Evolutionary conservation across 2,888 invertebrate species (phyloP).

Genomic region (Cinara cedri): DNA sequence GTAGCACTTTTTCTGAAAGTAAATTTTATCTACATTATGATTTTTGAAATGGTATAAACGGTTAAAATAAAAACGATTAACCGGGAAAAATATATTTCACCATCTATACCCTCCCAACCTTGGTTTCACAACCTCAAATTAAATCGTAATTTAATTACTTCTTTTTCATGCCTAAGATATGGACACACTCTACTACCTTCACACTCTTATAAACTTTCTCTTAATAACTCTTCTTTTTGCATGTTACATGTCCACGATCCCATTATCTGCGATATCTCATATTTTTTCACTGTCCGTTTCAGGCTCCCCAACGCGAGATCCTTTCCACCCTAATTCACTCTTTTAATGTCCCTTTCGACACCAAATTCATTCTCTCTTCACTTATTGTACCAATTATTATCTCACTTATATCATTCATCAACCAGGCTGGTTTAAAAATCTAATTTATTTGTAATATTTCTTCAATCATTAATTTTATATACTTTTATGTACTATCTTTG

Average conservation of each 20-base stretch:
- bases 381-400: too few species aligned
- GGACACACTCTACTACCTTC: neutral
- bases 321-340: constrained; percentile 5
- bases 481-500: neutral
- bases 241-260: neutral
- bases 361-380: too few species aligned
- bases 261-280: neutral
- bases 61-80: too few species aligned
- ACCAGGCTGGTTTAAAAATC: neutral
- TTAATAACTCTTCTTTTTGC: too few species aligned
- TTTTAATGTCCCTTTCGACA: too few species aligned
- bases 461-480: neutral
- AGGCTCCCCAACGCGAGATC: constrained; percentile 1
- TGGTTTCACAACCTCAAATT: constrained; percentile 8
- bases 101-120: neutral
- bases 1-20: too few species aligned
- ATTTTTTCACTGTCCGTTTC: neutral
- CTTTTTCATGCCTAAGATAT: neutral
- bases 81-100: constrained; percentile 4
- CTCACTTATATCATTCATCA: too few species aligned
- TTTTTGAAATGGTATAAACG: too few species aligned
- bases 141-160: neutral
- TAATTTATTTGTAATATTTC: neutral
- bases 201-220: constrained; percentile 2
- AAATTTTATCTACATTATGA: too few species aligned